Base-by-base conservation (phyloP, 1,140 invertebrate species). In the Eurosta solidaginis region DNA sequence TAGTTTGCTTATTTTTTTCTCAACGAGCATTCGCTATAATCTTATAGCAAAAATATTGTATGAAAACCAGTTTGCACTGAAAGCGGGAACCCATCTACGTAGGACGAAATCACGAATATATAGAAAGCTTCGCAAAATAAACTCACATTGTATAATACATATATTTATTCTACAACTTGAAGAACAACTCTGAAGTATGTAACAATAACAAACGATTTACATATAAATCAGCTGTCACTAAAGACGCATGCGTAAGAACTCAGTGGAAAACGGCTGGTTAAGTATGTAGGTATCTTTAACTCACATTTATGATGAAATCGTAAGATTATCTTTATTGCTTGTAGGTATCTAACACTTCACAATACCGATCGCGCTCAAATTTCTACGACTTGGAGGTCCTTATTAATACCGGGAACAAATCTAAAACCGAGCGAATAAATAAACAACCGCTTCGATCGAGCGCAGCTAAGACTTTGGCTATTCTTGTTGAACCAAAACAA, bases 401-500 rank as follows among this genome's bases (percentile, higher is more conserved):
- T 40, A 68, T 40, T 68, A 68, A n/a, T 59, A 29, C 25, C 25
- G 25, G 52, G 22, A 59, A 59, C 27, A 44, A 50, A 22, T 33
- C 20, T n/a, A 59, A 27, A 44, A 74, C 40, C 73, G 49, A 42
- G n/a, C 12, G 20, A 49, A 45, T 74, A 22, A 4, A 17, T 27
- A 75, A 78, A 42, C 33, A 80, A 80, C 79, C 79, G 73, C 52
- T 76, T 77, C 74, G 77, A 76, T 80, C 79, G 79, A 78, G 52
- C 40, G 79, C 52, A 76, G 27, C 74, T 76, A 80, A 78, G 77
- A 80, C 79, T 80, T 80, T 80, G 78, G 36, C 63, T 63, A 76
- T 73, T 79, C 75, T 79, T 77, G 40, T 59, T 73, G 29, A 78
- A 78, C 47, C 27, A 78, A 74, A 78, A 17, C 47, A 74, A 40